A percentile compares a stretch with the other conserved stretches of the same genome.
phyloP scores from a whole-genome alignment of 2,113 vertebrate species.

The Psilopogon haemacephalus region DNA sequence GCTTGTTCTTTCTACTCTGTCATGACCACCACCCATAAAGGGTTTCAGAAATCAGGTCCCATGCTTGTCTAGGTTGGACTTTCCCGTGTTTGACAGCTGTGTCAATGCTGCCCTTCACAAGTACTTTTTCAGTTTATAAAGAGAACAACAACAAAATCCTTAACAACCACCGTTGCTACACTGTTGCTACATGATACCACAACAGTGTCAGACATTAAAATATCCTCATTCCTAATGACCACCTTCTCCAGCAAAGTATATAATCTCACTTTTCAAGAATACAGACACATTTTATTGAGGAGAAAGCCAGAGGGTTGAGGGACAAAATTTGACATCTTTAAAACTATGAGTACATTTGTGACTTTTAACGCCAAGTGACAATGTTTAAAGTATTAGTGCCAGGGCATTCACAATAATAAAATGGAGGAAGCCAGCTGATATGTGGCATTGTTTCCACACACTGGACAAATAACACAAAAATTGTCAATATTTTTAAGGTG shows the following conservation, averaged over 20 bases:
- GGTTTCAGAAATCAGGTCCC: neutral
- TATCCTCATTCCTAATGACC: neutral
- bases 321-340: neutral
- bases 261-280: neutral
- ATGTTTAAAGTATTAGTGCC: neutral
- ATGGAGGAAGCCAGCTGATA: neutral
- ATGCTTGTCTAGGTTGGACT: neutral
- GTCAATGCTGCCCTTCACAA: neutral
- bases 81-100: neutral
- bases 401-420: neutral
- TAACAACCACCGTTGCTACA: neutral
- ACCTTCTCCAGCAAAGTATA: neutral
- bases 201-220: neutral
- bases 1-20: neutral
- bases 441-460: neutral
- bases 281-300: neutral
- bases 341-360: neutral
- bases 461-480: neutral
- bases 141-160: accelerated
- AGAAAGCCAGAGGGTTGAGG: neutral
- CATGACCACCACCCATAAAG: neutral
- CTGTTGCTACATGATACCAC: accelerated
- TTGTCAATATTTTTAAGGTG: neutral
- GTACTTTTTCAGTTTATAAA: neutral
- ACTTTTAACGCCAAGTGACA: neutral